Evolutionary conservation across 2,888 invertebrate species (phyloP).

Genomic region (Lasioglossum calceatum): DNA sequence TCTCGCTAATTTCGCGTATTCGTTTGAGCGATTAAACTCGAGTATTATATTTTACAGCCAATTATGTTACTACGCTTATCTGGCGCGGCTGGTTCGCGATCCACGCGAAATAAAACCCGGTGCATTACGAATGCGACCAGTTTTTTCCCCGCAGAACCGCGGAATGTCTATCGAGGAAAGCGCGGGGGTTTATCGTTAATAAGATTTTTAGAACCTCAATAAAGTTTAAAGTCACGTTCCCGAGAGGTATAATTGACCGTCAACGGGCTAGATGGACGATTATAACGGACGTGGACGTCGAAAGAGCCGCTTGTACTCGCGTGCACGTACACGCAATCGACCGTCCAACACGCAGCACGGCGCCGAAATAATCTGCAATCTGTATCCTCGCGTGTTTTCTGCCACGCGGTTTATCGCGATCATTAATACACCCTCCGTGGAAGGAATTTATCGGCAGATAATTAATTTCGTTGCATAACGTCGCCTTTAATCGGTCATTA

Average conservation of each 20-base stretch:
- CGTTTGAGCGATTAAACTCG: neutral
- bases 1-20: neutral
- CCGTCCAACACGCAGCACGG: neutral
- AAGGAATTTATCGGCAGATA: constrained; percentile 74
- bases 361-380: constrained; percentile 72
- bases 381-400: constrained; percentile 71
- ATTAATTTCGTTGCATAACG: constrained; percentile 78
- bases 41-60: neutral
- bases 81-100: neutral
- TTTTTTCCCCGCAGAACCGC: neutral
- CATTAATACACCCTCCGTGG: constrained; percentile 69
- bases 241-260: constrained; percentile 7
- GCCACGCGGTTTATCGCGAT: constrained; percentile 63
- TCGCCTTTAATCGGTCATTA: constrained; percentile 74
- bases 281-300: neutral
- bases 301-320: constrained; percentile 5
- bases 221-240: constrained; percentile 5
- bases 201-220: neutral
- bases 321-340: constrained; percentile 9
- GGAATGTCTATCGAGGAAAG: neutral
- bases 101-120: neutral
- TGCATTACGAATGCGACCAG: constrained; percentile 6
- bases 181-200: neutral
- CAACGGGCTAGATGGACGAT: constrained; percentile 19
- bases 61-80: constrained; percentile 2